Base-by-base conservation (phyloP, 2,797 vertebrate genomes). In the Otolemur crassicaudatus region DNA sequence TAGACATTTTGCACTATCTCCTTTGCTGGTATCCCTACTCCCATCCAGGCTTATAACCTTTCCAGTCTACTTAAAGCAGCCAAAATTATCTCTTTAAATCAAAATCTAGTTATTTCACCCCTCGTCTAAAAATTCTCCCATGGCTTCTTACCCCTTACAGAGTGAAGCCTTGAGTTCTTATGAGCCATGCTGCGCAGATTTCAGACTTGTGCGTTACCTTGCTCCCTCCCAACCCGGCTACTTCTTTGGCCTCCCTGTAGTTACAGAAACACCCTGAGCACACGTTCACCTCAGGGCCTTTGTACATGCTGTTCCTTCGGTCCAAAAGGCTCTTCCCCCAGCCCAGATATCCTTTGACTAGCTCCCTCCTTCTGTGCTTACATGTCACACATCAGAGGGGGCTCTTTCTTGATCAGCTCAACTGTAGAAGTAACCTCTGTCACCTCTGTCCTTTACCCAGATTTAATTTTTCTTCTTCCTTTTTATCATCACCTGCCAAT, bases 211-310 rank as follows among this genome's bases (percentile, higher is more conserved):
- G n/a, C 12, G 3, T 70, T 61, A 25, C n/a, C 60, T 49, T 25
- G 4, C 0, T 1, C 17, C 65, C 23, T 53, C 5, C 6, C 37
- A 1, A 22, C 27, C 61, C 7, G 1, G 6, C 22, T 87, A 12
- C 56, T 56, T 89, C 65, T 53, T 27, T 73, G 29, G 4, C 40
- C 3, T 76, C 81, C 73, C 10, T 61, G 79, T 1, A 60, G n/a
- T 89, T 58, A 43, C 61, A 25, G 53, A 70, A 7, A 76, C 1
- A 7, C 34, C 34, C n/a, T 16, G 46, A 77, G 25, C 40, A 65
- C 43, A 17, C 29, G 8, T 37, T 81, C 7, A 49, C 37, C 37
- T 46, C 69, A 53, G 49, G 84, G 16, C 84, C 79, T 88, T 79
- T 69, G 65, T 46, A 53, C 27, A 87, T 60, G 12, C 80, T 80